Evolutionary conservation across 2,888 invertebrate species (phyloP).

Genomic region (Escarpia spicata): DNA sequence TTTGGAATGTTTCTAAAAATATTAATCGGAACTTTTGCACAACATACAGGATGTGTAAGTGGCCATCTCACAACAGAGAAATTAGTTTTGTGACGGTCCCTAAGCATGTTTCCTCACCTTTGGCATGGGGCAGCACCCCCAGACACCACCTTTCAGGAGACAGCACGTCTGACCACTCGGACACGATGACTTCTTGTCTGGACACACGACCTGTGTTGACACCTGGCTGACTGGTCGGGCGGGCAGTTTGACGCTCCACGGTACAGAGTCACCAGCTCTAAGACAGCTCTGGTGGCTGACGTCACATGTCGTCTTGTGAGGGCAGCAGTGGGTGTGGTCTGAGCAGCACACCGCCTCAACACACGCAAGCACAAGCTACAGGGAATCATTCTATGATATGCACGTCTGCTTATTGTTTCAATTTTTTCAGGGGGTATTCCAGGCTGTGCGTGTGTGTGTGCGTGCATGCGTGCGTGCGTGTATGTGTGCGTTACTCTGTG

Average conservation of each 20-base stretch:
- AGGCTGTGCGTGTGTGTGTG: too few species aligned
- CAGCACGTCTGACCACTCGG: conserved; percentile 7
- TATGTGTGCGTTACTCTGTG: too few species aligned
- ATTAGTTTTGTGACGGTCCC: background rate
- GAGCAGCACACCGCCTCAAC: conserved; percentile 17
- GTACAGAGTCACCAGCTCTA: background rate
- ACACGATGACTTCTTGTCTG: conserved; percentile 24
- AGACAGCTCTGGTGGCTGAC: background rate
- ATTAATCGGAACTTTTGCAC: too few species aligned
- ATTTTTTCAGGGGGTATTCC: too few species aligned
- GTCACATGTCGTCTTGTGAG: conserved; percentile 7
- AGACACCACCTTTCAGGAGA: conserved; percentile 38
- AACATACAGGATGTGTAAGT: background rate
- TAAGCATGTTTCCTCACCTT: conserved; percentile 35
- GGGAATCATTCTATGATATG: too few species aligned
- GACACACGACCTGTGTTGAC: conserved; percentile 14
- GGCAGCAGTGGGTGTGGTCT: conserved; percentile 13
- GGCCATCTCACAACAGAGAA: background rate
- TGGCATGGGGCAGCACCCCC: conserved; percentile 52
- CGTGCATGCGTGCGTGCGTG: too few species aligned
- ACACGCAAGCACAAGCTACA: too few species aligned
- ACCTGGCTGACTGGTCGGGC: background rate
- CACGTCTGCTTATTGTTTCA: too few species aligned
- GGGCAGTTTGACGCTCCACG: background rate
- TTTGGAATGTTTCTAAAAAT: too few species aligned